phyloP scores from a whole-genome alignment of 1,140 invertebrate species.

The Onthophagus taurus region DNA sequence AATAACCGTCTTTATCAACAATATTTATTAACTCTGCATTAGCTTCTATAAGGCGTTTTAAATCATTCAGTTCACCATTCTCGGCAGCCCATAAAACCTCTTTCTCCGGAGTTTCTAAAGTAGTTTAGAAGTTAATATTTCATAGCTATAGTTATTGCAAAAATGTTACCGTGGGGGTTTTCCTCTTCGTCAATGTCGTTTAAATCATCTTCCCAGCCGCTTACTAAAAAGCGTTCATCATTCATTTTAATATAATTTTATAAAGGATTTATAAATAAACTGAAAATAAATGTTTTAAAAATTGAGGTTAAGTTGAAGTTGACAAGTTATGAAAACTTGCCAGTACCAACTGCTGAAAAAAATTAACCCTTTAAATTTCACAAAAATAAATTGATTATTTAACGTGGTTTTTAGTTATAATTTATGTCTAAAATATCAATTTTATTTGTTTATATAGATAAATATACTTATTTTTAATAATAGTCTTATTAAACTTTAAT shows the following conservation, averaged over 20 bases:
- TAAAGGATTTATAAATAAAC: background rate
- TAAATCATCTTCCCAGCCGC: conserved; percentile 56
- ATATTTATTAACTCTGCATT: conserved; percentile 56
- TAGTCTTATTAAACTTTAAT: no score
- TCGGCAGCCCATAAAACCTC: conserved; percentile 75
- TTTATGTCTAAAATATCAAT: no score
- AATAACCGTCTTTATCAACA: conserved; percentile 82
- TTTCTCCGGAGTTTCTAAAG: conserved; percentile 54
- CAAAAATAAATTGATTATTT: no score
- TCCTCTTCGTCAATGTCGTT: conserved; percentile 48
- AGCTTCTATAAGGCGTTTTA: conserved; percentile 51
- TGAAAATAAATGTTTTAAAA: no score
- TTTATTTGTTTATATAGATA: no score
- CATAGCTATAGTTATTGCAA: background rate
- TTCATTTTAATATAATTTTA: conserved; percentile 4
- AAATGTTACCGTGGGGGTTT: conserved; percentile 47
- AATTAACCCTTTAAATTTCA: no score
- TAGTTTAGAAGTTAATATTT: conserved; percentile 6
- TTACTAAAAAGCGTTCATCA: conserved; percentile 38
- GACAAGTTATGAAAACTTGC: no score
- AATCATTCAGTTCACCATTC: conserved; percentile 58
- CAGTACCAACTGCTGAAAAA: no score
- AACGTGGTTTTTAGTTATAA: no score
- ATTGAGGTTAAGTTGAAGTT: no score
- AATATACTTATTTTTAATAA: no score